Conservation (phyloP, 1,140 invertebrate species). For the Piezodorus guildinii region DNA sequence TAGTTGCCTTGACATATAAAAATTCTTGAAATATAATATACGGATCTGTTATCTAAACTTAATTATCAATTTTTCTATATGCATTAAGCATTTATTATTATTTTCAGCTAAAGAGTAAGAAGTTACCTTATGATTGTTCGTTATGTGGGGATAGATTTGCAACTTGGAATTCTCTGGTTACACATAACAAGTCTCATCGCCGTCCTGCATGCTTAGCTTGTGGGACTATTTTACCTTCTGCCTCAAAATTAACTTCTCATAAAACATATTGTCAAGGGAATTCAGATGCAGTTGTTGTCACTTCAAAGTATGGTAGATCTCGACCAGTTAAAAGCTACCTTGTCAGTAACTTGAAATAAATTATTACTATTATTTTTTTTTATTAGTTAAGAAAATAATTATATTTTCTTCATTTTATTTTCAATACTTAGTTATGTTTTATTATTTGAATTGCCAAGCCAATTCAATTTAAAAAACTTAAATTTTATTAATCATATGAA, state of each 20-base stretch:
- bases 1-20: too few species aligned
- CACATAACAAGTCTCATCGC: constrained; percentile 1
- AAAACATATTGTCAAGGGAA: neutral
- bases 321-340: constrained; percentile 7
- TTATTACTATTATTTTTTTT: neutral
- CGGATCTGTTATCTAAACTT: too few species aligned
- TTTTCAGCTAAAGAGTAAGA: constrained; percentile 10
- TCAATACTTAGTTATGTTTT: too few species aligned
- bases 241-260: constrained; percentile 1
- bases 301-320: constrained; percentile 9
- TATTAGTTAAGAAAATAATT: neutral
- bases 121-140: constrained; percentile 1
- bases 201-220: neutral
- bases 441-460: too few species aligned
- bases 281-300: neutral
- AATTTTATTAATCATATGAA: too few species aligned
- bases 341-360: neutral
- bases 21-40: too few species aligned
- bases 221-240: neutral
- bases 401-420: too few species aligned
- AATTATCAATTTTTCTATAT: too few species aligned
- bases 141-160: neutral
- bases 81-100: too few species aligned
- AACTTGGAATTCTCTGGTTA: constrained; percentile 3
- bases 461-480: too few species aligned